Evolutionary conservation across 2,113 vertebrate genomes (phyloP).

Genomic region (Trichomycterus rosablanca): DNA sequence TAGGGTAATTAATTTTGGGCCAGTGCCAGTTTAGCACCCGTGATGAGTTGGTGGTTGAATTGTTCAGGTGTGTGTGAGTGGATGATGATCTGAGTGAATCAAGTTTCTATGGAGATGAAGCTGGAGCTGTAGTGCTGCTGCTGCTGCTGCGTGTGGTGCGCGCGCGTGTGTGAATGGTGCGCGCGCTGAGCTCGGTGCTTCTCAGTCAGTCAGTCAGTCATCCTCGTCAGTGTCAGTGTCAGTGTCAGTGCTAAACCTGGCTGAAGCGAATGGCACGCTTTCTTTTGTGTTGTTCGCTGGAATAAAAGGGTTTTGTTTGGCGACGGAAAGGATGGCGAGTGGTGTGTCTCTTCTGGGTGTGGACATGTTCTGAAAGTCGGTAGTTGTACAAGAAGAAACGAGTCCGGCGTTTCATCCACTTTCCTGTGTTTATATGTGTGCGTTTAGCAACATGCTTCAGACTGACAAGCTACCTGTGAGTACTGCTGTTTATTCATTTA

Average conservation of each 20-base stretch:
- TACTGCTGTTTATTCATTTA: slow-evolving; percentile 36
- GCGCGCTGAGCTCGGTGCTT: slow-evolving; percentile 35
- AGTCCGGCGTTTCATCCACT: background rate
- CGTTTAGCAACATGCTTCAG: slow-evolving; percentile 67
- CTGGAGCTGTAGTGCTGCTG: background rate
- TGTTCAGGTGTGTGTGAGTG: slow-evolving; percentile 34
- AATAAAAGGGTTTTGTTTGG: slow-evolving; percentile 18
- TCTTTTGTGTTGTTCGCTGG: slow-evolving; percentile 7
- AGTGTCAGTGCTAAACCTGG: slow-evolving; percentile 27
- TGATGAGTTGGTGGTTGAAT: slow-evolving; percentile 6
- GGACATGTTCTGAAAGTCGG: slow-evolving; percentile 25
- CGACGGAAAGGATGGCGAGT: slow-evolving; percentile 35
- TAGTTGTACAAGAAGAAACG: slow-evolving; percentile 14
- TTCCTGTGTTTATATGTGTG: too few relatives aligned
- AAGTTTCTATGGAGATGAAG: slow-evolving; percentile 55
- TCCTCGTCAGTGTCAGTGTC: background rate
- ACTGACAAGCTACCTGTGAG: slow-evolving; percentile 70
- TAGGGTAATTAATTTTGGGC: too few relatives aligned
- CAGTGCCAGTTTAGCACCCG: too few relatives aligned
- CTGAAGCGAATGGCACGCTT: slow-evolving; percentile 39
- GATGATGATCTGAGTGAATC: slow-evolving; percentile 42
- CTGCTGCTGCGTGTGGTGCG: background rate
- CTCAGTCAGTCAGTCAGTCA: background rate
- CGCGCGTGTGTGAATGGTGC: background rate
- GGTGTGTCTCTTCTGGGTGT: slow-evolving; percentile 21